Conservation (phyloP, 2,113 vertebrate species). For the Phalacrocorax aristotelis region DNA sequence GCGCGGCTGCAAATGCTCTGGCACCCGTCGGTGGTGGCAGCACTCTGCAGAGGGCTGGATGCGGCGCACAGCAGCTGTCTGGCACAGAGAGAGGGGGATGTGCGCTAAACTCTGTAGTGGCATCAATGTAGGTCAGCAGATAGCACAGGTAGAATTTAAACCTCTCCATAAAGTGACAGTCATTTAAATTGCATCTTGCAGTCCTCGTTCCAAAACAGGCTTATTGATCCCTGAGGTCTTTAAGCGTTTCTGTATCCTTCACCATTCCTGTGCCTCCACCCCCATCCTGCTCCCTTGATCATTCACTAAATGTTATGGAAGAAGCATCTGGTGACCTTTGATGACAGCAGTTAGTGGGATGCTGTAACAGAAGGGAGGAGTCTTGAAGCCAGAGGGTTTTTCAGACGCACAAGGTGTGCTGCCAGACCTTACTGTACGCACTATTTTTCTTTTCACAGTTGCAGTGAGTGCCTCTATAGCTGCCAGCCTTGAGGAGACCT, state of each 20-base stretch:
- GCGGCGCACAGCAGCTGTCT: not conserved
- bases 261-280: not conserved
- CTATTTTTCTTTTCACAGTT: not conserved
- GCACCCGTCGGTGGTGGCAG: not conserved
- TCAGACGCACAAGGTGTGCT: not conserved
- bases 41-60: not conserved
- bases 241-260: not conserved
- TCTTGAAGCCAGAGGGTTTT: not conserved
- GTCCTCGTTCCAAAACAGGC: not conserved
- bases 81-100: not conserved
- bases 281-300: not conserved
- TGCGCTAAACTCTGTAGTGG: not conserved
- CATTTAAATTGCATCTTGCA: not conserved
- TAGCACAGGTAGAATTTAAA: not conserved
- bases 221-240: not conserved
- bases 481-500: not conserved
- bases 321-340: constrained; percentile 28
- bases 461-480: not conserved
- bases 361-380: not conserved
- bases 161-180: not conserved
- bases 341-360: not conserved
- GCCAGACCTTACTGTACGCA: fast-evolving
- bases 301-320: not conserved
- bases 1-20: fast-evolving
- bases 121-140: not conserved